Conservation (phyloP, 2,888 invertebrate species). For the Onthophagus sagittarius region DNA sequence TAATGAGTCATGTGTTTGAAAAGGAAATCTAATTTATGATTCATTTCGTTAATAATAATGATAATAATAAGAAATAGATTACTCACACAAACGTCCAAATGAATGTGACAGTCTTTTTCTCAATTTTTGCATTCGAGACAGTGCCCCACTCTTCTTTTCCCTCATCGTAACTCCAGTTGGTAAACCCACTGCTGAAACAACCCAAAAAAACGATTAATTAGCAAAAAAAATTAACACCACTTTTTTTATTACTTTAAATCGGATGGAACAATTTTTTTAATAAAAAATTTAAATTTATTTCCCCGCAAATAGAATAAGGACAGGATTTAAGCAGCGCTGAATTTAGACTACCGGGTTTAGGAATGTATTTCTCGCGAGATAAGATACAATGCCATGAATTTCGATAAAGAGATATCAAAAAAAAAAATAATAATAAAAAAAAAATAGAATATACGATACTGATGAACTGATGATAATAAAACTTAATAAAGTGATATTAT, state of each 20-base stretch:
- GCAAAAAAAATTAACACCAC: no score
- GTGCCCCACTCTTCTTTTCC: slow-evolving; percentile 87
- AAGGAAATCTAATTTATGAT: no score
- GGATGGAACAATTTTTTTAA: no score
- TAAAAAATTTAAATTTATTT: no score
- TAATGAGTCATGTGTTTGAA: no score
- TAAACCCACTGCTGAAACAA: slow-evolving; percentile 48
- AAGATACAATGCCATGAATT: not conserved
- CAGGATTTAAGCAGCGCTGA: not conserved
- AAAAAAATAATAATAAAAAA: not conserved
- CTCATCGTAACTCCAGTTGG: slow-evolving; percentile 80
- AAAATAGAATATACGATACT: not conserved
- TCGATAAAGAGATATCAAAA: not conserved
- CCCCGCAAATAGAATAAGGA: not conserved
- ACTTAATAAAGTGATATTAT: not conserved
- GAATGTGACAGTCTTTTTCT: slow-evolving; percentile 94
- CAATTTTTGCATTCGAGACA: slow-evolving; percentile 90
- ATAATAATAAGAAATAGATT: not conserved
- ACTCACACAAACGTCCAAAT: slow-evolving; percentile 95
- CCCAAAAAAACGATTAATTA: slow-evolving; percentile 11
- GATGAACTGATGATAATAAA: not conserved
- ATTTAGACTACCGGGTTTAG: not conserved
- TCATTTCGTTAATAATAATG: not conserved
- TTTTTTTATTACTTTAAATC: no score
- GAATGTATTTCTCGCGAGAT: not conserved